Evolutionary conservation across 2,113 vertebrate genomes (phyloP), one percentile per base, ranked within the genome.

Genomic region (Podarcis muralis): DNA sequence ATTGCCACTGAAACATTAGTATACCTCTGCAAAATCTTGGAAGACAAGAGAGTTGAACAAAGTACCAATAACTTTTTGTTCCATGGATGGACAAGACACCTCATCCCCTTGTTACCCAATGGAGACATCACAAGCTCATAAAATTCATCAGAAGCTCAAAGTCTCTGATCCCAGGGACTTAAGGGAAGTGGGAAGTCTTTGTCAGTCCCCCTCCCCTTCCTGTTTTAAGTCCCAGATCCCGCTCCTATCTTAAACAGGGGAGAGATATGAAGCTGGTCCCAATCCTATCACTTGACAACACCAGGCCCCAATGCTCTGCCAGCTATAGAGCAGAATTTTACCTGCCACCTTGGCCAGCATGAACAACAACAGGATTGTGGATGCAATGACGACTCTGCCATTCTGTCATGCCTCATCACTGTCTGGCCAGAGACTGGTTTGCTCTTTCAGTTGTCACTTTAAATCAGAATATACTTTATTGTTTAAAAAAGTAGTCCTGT

Each of bases 401-500:
- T 4, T 62, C 59, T 62, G 59, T 16, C 59, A 18, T 18, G 18
- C 59, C 59, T 62, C 59, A 62, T 0, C 59, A 62, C 18, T 62
- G 59, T 18, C 59, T 62, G 59, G 59, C 59, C 18, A 16, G 59
- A 16, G 59, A 3, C 18, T 62, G 59, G 59, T 16, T 62, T 62
- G 59, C 59, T 85, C 75, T 91, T 66, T 4, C 35, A 40, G 30
- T 13, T 83, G 89, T 85, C 81, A 88, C 87, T 1, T 81, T 11
- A 62, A 95, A 90, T 92, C 97, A 91, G 79, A 79, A 40, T 89
- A 82, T 32, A 82, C 74, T 78, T 53, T 9, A 25, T 81, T 57
- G 37, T 23, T 72, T 57, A n/a, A 93, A 95, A 66, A 94, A 87
- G 76, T 75, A 90, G 86, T 74, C 25, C 43, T 43, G 69, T 68